phyloP scores from a whole-genome alignment of 2,113 vertebrate genomes.

The Ceratotherium simum region DNA sequence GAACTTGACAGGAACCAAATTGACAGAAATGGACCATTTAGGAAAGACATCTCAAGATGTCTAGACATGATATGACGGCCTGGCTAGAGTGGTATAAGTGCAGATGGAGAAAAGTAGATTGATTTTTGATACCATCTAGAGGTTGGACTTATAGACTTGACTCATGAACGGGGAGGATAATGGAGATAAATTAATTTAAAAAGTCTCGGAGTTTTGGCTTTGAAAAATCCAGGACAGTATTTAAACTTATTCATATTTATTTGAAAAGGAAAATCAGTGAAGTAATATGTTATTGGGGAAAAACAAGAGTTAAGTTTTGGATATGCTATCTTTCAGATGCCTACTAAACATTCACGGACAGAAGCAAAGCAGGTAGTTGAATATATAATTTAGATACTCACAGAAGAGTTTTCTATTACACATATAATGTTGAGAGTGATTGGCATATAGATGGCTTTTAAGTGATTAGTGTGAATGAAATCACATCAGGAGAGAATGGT shows the following conservation, averaged over 20 bases:
- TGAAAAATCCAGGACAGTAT: neutral
- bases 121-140: neutral
- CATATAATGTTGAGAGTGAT: neutral
- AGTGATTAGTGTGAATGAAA: neutral
- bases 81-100: neutral
- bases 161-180: neutral
- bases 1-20: neutral
- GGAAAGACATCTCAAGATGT: conserved; percentile 52
- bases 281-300: neutral
- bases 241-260: neutral
- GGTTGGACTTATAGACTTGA: neutral
- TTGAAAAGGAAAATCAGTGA: neutral
- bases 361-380: neutral
- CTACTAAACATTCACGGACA: neutral
- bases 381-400: neutral
- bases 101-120: neutral
- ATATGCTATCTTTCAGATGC: neutral
- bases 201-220: neutral
- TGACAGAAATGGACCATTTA: neutral
- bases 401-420: neutral
- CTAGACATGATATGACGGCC: conserved; percentile 34
- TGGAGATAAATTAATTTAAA: conserved; percentile 25
- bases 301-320: neutral
- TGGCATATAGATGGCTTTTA: neutral
- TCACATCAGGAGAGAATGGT: neutral